These are phyloP conservation scores for Cotesia typhae DNA, from an alignment of 1,140 invertebrate genomes.

Conservation along the genomic window DNA sequence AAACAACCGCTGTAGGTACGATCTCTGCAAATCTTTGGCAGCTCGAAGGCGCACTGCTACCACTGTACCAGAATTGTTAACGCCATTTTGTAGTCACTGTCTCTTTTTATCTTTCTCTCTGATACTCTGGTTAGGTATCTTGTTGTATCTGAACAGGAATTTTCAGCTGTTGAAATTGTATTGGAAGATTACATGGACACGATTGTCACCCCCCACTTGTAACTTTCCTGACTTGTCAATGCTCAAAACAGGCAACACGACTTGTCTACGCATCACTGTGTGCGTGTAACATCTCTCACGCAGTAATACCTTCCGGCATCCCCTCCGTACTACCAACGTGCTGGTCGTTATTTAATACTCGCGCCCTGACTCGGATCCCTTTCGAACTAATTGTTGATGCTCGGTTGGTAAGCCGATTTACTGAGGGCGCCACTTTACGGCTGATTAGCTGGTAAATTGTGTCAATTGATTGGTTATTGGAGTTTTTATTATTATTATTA, in stretches of 20 bases:
- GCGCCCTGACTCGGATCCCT: not conserved
- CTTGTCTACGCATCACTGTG: slow-evolving; percentile 24
- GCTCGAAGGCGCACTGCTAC: slow-evolving; percentile 47
- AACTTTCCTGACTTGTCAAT: slow-evolving; percentile 2
- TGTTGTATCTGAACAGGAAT: too few relatives aligned
- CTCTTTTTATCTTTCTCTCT: slow-evolving; percentile 30
- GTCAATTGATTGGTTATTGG: too few relatives aligned
- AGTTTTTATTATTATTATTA: too few relatives aligned
- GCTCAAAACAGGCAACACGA: slow-evolving; percentile 10
- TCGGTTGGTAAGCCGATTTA: too few relatives aligned
- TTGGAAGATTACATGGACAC: not conserved
- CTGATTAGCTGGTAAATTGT: too few relatives aligned
- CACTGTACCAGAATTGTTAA: slow-evolving; percentile 46
- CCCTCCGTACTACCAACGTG: not conserved
- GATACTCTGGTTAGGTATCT: too few relatives aligned
- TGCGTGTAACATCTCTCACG: slow-evolving; percentile 14
- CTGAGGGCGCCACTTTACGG: slow-evolving; percentile 17
- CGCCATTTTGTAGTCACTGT: slow-evolving; percentile 64
- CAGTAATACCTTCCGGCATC: not conserved
- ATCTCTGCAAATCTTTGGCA: not conserved
- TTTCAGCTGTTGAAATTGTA: too few relatives aligned
- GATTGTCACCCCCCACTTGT: slow-evolving; percentile 2
- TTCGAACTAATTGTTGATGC: not conserved
- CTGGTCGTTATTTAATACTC: not conserved
- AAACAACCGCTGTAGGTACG: slow-evolving; percentile 16